Evolutionary conservation across 2,888 invertebrate genomes (phyloP).

Genomic region (Nasonia oneida): DNA sequence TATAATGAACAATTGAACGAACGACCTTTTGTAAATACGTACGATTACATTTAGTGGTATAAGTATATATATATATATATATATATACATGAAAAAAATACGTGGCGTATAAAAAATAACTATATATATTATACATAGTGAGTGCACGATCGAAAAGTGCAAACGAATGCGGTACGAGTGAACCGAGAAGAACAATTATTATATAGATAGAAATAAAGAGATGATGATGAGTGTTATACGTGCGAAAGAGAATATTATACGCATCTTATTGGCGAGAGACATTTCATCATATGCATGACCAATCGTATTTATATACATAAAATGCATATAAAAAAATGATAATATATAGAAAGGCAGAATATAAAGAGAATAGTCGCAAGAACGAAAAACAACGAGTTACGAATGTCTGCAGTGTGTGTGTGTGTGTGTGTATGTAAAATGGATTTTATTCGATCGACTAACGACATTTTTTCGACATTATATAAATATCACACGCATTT

Average conservation of each 20-base stretch:
- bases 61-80: not conserved
- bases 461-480: conserved; percentile 39
- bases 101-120: conserved; percentile 62
- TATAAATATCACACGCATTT: conserved; percentile 32
- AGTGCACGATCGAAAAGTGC: conserved; percentile 47
- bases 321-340: conserved; percentile 16
- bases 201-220: conserved; percentile 33
- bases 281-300: conserved; percentile 55
- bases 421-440: conserved; percentile 9
- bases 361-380: conserved; percentile 19
- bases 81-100: conserved; percentile 23
- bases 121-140: conserved; percentile 60
- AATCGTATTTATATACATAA: conserved; percentile 51
- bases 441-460: conserved; percentile 19
- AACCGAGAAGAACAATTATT: conserved; percentile 36
- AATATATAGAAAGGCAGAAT: conserved; percentile 16
- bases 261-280: conserved; percentile 40
- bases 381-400: conserved; percentile 49
- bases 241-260: conserved; percentile 15
- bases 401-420: not conserved
- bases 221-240: conserved; percentile 22
- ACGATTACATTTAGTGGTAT: conserved; percentile 66
- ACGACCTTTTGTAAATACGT: conserved; percentile 76
- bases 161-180: conserved; percentile 32
- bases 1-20: conserved; percentile 57